Evolutionary conservation across 2,888 invertebrate genomes (phyloP), one percentile per base, ranked within the genome.

Genomic region (Anodontia alba): DNA sequence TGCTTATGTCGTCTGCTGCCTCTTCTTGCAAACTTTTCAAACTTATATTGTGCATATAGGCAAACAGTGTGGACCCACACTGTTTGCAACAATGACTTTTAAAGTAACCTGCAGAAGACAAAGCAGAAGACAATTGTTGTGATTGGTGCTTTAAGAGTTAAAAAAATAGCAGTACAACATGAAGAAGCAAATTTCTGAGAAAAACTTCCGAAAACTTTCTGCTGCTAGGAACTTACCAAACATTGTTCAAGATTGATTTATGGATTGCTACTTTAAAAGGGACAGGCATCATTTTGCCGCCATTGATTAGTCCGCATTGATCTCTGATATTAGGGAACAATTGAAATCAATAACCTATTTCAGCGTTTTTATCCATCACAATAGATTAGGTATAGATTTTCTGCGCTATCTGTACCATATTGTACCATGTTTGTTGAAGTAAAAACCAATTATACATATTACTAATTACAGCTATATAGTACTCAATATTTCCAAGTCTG

Each of bases 261-360:
- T 62, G 12, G 62, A 62, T 62, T 10, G 62, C 33, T 29, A 33
- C 15, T 8, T 33, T 3, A 62, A 62, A 62, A 33, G 23, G 62
- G 62, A 62, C 62, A 26, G 62, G 62, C 33, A 62, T 62, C 62
- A 62, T 31, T 62, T 62, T 62, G 62, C 33, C 33, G 62, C 31
- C 62, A 62, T 33, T 33, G 62, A 62, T 62, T 29, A 10, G 10
- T 1, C 17, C 5, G 20, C 20, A 62, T 62, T 62, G 62, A 62
- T 29, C 62, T 62, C 62, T 62, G 12, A 62, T 62, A 33, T 31
- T 31, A 31, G 33, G 5, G 31, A 20, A 62, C 62, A 62, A 62
- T 62, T 33, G 62, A 62, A 62, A 62, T 62, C 62, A 33, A 62
- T 62, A 62, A 62, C 62, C 62, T 62, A 62, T 62, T 62, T 62